These are phyloP conservation scores for Clunio marinus DNA, from an alignment of 2,888 invertebrate genomes.

Conservation along the genomic window DNA sequence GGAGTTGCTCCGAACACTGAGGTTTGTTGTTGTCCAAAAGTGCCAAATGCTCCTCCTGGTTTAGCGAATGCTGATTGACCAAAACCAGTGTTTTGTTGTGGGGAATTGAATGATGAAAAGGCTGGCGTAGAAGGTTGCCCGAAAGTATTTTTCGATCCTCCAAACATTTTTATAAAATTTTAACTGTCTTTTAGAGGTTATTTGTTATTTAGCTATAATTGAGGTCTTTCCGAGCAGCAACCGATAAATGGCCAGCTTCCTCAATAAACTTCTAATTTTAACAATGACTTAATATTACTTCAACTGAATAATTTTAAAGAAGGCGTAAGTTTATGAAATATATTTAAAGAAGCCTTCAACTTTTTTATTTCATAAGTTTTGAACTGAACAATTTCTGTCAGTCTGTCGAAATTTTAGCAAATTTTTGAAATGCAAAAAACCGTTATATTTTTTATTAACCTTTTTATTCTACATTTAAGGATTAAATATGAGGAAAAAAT, in stretches of 20 bases:
- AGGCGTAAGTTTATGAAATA: no score
- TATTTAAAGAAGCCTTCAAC: no score
- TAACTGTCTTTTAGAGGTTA: no score
- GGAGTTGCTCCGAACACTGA: slow-evolving; percentile 59
- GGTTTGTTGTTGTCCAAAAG: slow-evolving; percentile 56
- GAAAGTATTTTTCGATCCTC: slow-evolving; percentile 49
- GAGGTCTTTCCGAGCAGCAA: background rate
- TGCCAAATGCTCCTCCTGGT: slow-evolving; percentile 45
- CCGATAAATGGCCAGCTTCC: no score
- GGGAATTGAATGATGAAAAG: background rate
- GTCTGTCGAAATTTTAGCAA: no score
- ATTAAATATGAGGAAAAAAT: no score
- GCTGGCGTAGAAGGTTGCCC: slow-evolving; percentile 45
- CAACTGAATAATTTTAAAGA: no score
- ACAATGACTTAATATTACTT: no score
- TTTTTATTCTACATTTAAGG: background rate
- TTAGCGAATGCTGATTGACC: slow-evolving; percentile 50
- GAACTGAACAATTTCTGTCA: no score
- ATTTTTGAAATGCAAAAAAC: background rate
- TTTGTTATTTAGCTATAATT: no score
- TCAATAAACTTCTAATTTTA: no score
- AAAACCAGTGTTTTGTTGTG: background rate
- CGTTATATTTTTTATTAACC: background rate
- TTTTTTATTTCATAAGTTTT: no score
- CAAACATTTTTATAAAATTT: slow-evolving; percentile 42